Conservation (phyloP, 2,113 vertebrate genomes). For the Anthoscopus minutus region DNA sequence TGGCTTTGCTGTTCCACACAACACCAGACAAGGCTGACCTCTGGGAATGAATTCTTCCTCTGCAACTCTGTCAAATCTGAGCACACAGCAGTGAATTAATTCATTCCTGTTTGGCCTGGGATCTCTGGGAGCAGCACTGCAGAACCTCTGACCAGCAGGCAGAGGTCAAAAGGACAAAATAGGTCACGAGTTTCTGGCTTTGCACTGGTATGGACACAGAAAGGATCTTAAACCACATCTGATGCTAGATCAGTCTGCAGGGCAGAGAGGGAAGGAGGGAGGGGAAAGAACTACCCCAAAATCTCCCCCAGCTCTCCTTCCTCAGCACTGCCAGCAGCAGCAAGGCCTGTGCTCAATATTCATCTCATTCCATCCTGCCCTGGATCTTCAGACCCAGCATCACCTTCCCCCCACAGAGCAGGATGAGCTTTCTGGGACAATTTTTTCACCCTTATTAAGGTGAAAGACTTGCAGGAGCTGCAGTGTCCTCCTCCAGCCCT, state of each 20-base stretch:
- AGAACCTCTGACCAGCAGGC: not conserved
- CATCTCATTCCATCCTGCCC: not conserved
- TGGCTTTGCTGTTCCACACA: not conserved
- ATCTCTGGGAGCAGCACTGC: not conserved
- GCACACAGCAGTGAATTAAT: not conserved
- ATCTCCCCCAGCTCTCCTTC: not conserved
- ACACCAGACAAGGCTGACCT: not conserved
- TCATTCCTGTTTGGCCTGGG: not conserved
- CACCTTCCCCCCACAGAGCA: not conserved
- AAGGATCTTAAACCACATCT: not conserved
- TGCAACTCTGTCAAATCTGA: not conserved
- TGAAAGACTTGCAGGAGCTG: not conserved
- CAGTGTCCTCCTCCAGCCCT: not conserved
- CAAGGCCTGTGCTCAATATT: not conserved
- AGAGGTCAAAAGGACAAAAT: not conserved
- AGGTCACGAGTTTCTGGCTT: not conserved
- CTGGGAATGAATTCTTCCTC: not conserved
- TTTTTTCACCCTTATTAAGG: accelerated
- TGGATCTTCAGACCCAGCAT: not conserved
- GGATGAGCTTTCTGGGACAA: not conserved
- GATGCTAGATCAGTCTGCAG: not conserved
- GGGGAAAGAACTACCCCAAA: not conserved
- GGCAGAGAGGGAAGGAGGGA: not conserved
- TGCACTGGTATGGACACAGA: not conserved
- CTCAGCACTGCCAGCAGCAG: no score